A percentile compares a stretch with the other conserved stretches of the same genome.
Conservation (phyloP, 2,888 invertebrate species). For the Melanchra persicariae region DNA sequence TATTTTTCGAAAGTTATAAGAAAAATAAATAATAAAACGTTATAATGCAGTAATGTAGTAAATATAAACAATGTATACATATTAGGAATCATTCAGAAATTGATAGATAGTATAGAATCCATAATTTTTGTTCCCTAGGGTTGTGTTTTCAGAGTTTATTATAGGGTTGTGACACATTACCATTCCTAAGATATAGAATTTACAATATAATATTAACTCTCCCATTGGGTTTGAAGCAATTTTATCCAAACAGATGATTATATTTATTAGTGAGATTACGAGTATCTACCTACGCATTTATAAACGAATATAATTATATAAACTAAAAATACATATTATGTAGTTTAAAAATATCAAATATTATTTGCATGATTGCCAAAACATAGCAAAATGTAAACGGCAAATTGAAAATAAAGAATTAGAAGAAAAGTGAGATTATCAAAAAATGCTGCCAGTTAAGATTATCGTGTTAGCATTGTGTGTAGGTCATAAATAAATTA, state of each 20-base stretch:
- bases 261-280: not conserved
- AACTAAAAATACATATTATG: no score
- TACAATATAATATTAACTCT: conserved; percentile 42
- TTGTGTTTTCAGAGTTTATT: conserved; percentile 70
- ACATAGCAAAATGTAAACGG: not conserved
- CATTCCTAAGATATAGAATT: conserved; percentile 43
- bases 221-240: conserved; percentile 50
- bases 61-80: not conserved
- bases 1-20: no score
- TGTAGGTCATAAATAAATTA: not conserved
- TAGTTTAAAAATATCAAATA: not conserved
- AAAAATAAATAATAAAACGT: not conserved
- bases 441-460: conserved; percentile 20
- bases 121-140: conserved; percentile 54
- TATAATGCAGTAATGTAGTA: conserved; percentile 5
- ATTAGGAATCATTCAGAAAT: not conserved
- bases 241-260: conserved; percentile 38
- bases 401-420: not conserved
- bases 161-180: conserved; percentile 70
- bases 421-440: not conserved
- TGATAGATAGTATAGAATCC: conserved; percentile 20
- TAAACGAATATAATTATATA: conserved; percentile 11
- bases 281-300: conserved; percentile 3
- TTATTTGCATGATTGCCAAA: conserved; percentile 36
- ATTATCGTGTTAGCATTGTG: conserved; percentile 3